Percentiles rank a stretch among this genome's conserved stretches.
Evolutionary conservation across 2,888 invertebrate species (phyloP).

Genomic region (Drosophila prolongata): DNA sequence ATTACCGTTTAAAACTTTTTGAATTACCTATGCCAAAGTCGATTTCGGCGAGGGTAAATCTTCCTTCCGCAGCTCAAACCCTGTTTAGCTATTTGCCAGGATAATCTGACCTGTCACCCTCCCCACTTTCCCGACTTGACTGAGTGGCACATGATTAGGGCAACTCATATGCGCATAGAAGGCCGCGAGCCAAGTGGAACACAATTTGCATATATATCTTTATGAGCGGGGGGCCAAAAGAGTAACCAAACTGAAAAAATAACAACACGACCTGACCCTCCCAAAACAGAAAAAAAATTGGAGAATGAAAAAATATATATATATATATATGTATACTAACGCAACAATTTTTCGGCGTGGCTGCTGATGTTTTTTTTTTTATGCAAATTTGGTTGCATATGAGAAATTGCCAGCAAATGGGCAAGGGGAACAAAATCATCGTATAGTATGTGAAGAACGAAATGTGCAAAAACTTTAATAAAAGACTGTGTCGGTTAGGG

Average conservation of each 20-base stretch:
- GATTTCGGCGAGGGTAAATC: conserved; percentile 17
- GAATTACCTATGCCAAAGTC: conserved; percentile 1
- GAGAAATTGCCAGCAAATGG: conserved; percentile 58
- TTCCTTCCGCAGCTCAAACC: neutral
- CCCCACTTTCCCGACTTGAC: conserved; percentile 19
- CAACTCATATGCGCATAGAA: conserved; percentile 29
- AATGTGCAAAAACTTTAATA: conserved; percentile 77
- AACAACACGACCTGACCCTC: conserved; percentile 40
- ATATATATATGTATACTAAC: conserved; percentile 44
- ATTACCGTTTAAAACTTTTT: conserved; percentile 14
- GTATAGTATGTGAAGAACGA: conserved; percentile 57
- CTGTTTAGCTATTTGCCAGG: conserved; percentile 27
- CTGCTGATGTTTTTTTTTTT: conserved; percentile 63
- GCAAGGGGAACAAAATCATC: conserved; percentile 40
- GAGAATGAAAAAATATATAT: conserved; percentile 16
- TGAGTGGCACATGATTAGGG: conserved; percentile 60
- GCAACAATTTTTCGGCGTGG: conserved; percentile 72
- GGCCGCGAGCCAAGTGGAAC: conserved; percentile 55
- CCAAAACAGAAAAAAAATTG: conserved; percentile 2
- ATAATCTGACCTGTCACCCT: conserved; percentile 34
- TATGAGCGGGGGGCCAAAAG: conserved; percentile 45
- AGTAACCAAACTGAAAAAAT: conserved; percentile 49
- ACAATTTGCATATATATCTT: conserved; percentile 73
- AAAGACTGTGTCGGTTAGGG: conserved; percentile 50
- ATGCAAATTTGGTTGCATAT: conserved; percentile 77